phyloP scores from a whole-genome alignment of 2,113 vertebrate genomes.

The Neoarius graeffei region DNA sequence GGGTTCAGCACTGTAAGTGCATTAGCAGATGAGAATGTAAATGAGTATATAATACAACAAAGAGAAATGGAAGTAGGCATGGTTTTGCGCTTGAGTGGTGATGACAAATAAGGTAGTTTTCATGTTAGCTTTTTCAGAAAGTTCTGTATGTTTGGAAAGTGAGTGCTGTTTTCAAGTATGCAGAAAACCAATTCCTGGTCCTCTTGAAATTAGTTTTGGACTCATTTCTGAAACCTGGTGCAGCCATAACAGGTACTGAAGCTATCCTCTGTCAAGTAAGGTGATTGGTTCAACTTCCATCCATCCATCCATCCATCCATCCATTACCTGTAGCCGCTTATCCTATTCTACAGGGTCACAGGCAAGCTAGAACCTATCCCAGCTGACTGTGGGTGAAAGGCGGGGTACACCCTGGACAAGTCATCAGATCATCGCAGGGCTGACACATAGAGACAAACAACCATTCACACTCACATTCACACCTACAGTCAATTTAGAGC shows the following conservation, averaged over 20 bases:
- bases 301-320: no score
- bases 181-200: background rate
- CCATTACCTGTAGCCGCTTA: no score
- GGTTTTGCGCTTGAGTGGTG: constrained; percentile 35
- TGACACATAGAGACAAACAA: no score
- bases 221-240: background rate
- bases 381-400: no score
- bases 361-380: no score
- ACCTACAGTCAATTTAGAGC: no score
- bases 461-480: no score
- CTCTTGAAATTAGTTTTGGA: background rate
- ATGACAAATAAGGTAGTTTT: constrained; percentile 49
- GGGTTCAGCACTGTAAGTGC: background rate
- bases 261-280: background rate
- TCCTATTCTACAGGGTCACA: no score
- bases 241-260: background rate
- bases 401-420: no score
- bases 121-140: background rate
- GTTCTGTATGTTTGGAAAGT: no score
- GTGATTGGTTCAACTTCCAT: background rate
- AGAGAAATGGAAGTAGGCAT: background rate
- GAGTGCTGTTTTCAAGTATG: background rate
- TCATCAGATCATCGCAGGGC: no score
- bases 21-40: constrained; percentile 6
- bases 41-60: background rate